Percentiles rank a stretch among this genome's conserved stretches.
Conservation (phyloP, 1,140 invertebrate genomes). For the Microplitis demolitor region DNA sequence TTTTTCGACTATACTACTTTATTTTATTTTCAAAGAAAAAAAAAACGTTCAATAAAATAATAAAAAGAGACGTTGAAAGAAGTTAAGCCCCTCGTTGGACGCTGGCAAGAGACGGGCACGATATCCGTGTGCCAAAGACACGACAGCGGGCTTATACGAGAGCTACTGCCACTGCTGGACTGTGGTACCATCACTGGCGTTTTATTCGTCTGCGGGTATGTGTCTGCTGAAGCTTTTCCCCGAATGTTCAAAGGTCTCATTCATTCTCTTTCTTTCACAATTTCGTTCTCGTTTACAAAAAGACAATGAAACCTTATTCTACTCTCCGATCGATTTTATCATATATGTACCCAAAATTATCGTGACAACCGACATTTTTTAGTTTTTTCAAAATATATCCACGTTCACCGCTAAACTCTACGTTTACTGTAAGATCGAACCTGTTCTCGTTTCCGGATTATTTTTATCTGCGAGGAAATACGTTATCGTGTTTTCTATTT, state of each 20-base stretch:
- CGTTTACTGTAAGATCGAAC: neutral
- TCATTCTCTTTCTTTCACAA: neutral
- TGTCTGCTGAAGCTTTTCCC: neutral
- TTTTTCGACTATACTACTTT: neutral
- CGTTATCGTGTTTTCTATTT: neutral
- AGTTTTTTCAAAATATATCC: neutral
- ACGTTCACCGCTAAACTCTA: neutral
- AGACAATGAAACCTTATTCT: neutral
- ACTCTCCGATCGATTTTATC: constrained; percentile 22
- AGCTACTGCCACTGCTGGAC: constrained; percentile 1
- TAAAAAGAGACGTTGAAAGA: constrained; percentile 24
- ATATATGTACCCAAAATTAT: constrained; percentile 20
- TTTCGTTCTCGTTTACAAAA: neutral
- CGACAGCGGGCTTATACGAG: constrained; percentile 22
- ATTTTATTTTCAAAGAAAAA: neutral
- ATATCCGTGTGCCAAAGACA: constrained; percentile 18
- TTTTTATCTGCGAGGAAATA: neutral
- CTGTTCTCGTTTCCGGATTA: neutral
- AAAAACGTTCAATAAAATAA: constrained; percentile 11
- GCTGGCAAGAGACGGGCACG: neutral
- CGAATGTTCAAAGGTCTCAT: neutral
- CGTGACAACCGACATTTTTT: neutral
- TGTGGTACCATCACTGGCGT: constrained; percentile 16
- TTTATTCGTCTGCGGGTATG: constrained; percentile 17
- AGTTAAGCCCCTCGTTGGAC: constrained; percentile 26